These are phyloP conservation scores for Chloebia gouldiae DNA, from an alignment of 2,113 vertebrate genomes.

Conservation along the genomic window DNA sequence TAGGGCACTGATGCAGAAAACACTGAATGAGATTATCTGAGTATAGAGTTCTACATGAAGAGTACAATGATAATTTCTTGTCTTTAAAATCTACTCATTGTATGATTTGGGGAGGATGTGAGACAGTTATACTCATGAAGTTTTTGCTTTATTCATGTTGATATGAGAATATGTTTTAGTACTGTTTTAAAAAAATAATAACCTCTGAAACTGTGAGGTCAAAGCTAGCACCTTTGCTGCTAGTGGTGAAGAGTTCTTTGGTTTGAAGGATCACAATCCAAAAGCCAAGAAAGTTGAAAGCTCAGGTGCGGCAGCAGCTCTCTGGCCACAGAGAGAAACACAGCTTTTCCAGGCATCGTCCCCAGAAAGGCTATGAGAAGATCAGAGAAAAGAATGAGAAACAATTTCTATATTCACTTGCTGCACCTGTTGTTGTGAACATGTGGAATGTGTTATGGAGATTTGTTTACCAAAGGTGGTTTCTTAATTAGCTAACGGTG, in stretches of 20 bases:
- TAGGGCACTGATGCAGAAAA: background rate
- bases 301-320: background rate
- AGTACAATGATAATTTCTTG: background rate
- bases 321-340: too few relatives aligned
- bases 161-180: background rate
- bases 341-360: too few relatives aligned
- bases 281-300: background rate
- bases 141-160: background rate
- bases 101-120: background rate
- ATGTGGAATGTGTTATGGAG: too few relatives aligned
- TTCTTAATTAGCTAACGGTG: too few relatives aligned
- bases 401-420: too few relatives aligned
- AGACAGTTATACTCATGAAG: background rate
- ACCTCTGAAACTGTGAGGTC: background rate
- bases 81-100: background rate
- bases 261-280: background rate
- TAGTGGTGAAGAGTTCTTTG: background rate
- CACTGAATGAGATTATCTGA: background rate
- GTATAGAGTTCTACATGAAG: background rate
- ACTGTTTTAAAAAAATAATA: background rate
- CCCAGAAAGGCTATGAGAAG: too few relatives aligned
- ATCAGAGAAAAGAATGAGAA: too few relatives aligned
- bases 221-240: background rate
- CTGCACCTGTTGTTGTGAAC: too few relatives aligned
- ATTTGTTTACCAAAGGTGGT: too few relatives aligned